Conservation (phyloP, 2,113 vertebrate species). For the Pseudonaja textilis region DNA sequence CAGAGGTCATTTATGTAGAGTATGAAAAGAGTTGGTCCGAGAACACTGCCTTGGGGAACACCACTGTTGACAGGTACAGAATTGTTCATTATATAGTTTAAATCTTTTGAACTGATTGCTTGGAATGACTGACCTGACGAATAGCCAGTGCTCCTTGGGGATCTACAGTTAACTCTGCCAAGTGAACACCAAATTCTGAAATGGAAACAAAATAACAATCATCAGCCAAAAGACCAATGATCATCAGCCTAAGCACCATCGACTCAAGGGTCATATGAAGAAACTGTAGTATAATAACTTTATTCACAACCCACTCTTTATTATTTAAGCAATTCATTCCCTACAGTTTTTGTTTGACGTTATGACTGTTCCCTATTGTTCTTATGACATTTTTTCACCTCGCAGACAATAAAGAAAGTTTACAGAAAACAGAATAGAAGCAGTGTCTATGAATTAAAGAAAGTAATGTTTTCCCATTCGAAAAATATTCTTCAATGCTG, state of each 20-base stretch:
- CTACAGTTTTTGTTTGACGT: background rate
- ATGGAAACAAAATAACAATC: background rate
- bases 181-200: conserved; percentile 95
- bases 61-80: too few relatives aligned
- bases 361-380: background rate
- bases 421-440: background rate
- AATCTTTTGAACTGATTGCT: background rate
- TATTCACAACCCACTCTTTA: background rate
- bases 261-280: background rate
- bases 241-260: background rate
- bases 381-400: background rate
- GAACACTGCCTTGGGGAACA: too few relatives aligned
- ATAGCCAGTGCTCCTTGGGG: conserved; percentile 93
- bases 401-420: background rate
- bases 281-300: background rate
- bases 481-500: background rate
- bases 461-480: background rate
- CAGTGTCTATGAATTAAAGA: background rate
- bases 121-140: conserved; percentile 83
- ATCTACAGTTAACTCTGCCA: conserved; percentile 96
- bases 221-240: background rate
- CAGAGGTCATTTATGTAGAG: too few relatives aligned
- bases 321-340: background rate
- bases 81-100: background rate
- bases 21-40: too few relatives aligned